Conservation (phyloP, 2,113 vertebrate species). For the Nibea albiflora region DNA sequence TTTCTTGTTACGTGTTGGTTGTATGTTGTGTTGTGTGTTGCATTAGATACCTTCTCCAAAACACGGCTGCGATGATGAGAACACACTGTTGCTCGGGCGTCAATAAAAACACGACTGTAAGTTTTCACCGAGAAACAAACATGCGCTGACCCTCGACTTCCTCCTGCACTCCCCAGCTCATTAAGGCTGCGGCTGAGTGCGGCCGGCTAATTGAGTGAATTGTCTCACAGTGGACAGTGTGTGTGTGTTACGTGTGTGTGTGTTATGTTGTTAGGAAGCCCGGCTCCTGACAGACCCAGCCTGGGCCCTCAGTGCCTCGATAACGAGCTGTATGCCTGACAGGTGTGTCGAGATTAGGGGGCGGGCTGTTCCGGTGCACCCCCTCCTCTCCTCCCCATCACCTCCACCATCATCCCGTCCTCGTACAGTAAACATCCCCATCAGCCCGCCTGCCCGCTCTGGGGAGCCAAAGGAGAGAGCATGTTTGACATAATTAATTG, state of each 20-base stretch:
- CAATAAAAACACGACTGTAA: constrained; percentile 8
- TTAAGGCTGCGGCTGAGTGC: constrained; percentile 85
- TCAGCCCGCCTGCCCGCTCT: constrained; percentile 82
- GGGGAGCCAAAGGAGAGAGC: constrained; percentile 86
- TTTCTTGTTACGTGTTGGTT: too few relatives aligned
- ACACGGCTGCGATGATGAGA: constrained; percentile 43
- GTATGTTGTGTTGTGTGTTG: background rate
- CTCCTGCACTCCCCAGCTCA: constrained; percentile 60
- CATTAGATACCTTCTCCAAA: background rate
- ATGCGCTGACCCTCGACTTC: constrained; percentile 40
- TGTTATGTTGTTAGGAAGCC: constrained; percentile 89
- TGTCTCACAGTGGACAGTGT: constrained; percentile 90
- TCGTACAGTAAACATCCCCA: constrained; percentile 89
- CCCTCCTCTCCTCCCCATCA: constrained; percentile 35
- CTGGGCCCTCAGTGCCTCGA: constrained; percentile 89
- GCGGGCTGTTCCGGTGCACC: constrained; percentile 67
- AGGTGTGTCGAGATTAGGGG: constrained; percentile 93
- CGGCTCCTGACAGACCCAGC: constrained; percentile 90
- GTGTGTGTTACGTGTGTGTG: constrained; percentile 49
- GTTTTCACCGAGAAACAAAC: constrained; percentile 34
- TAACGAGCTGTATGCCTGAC: constrained; percentile 91
- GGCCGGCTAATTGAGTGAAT: constrained; percentile 94
- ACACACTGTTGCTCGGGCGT: constrained; percentile 10
- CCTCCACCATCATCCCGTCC: constrained; percentile 55
- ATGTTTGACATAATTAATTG: constrained; percentile 99